Conservation (phyloP, 1,140 invertebrate genomes). For the Macrotrachela quadricornifera region DNA sequence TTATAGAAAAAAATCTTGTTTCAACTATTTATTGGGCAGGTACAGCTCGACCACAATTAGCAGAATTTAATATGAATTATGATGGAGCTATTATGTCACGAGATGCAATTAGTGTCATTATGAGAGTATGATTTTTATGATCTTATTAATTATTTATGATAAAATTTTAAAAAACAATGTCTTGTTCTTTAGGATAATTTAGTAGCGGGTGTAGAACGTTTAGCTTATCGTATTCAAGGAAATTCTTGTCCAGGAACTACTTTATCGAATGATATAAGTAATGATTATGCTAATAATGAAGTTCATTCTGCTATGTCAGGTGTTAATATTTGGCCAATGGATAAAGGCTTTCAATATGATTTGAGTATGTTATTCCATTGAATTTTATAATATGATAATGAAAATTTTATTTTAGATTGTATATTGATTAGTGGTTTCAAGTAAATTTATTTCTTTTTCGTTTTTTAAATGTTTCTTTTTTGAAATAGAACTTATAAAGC, state of each 20-base stretch:
- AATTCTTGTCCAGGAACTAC: not conserved
- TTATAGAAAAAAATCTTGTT: conserved; percentile 16
- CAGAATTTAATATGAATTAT: conserved; percentile 12
- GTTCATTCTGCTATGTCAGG: conserved; percentile 5
- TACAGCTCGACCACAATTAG: conserved; percentile 9
- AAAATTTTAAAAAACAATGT: too few species aligned
- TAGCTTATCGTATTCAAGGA: conserved; percentile 13
- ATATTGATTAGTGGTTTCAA: too few species aligned
- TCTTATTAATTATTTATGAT: too few species aligned
- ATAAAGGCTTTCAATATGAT: too few species aligned
- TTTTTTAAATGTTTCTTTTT: too few species aligned
- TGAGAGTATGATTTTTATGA: too few species aligned
- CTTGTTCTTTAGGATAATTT: conserved; percentile 13
- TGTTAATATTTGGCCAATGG: not conserved
- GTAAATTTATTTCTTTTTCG: too few species aligned
- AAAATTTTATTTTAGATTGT: too few species aligned
- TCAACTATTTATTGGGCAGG: conserved; percentile 12
- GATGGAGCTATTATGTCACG: conserved; percentile 15
- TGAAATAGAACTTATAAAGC: too few species aligned
- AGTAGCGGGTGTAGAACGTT: conserved; percentile 16
- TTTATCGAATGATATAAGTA: not conserved
- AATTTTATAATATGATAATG: too few species aligned
- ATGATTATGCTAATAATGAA: conserved; percentile 12
- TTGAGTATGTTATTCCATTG: too few species aligned
- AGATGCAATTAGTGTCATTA: conserved; percentile 10